Conservation (phyloP, 1,140 invertebrate species). For the Macrotrachela quadricornifera region DNA sequence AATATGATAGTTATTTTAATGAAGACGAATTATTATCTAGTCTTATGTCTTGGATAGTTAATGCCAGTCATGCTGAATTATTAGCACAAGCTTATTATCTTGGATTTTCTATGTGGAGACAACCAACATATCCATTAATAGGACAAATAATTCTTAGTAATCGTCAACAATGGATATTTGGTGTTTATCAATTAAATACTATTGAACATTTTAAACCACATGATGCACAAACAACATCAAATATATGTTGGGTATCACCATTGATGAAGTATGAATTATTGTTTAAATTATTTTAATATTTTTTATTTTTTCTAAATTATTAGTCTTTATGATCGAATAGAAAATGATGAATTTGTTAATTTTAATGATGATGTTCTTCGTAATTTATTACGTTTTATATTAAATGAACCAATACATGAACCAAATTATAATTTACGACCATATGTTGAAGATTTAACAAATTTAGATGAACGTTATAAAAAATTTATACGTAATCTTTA, state of each 20-base stretch:
- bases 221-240: not conserved
- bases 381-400: not conserved
- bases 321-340: not conserved
- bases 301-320: not conserved
- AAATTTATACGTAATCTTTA: no score
- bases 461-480: no score
- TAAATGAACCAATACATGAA: not conserved
- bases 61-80: constrained; percentile 1
- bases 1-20: not conserved
- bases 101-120: constrained; percentile 8
- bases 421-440: no score
- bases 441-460: no score
- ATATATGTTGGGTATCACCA: constrained; percentile 1
- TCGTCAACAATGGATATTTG: not conserved
- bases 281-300: not conserved
- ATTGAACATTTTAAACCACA: constrained; percentile 1
- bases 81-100: constrained; percentile 2
- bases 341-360: not conserved
- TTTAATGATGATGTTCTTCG: constrained; percentile 5
- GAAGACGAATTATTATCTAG: not conserved
- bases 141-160: constrained; percentile 1
- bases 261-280: not conserved
- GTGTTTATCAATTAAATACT: constrained; percentile 5
- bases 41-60: not conserved
- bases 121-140: constrained; percentile 5